Base-by-base conservation (phyloP, 2,888 invertebrate species). In the Enchytraeus crypticus region DNA sequence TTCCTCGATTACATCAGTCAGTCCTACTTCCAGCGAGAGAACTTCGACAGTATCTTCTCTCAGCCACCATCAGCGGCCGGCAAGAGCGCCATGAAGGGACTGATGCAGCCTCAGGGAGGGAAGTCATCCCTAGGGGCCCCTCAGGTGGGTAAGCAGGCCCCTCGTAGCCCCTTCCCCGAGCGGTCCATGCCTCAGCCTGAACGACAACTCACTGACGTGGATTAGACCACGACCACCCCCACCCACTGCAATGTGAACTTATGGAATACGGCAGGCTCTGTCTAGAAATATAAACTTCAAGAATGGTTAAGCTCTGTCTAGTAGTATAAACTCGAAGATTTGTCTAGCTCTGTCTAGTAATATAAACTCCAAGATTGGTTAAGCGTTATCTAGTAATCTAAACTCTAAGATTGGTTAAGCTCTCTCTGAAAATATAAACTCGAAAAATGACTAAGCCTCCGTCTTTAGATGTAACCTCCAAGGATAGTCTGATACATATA, bases 1-100 rank as follows among this genome's bases (percentile, higher is more conserved):
- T 71, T 79, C 30, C 67, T 78, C 53, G 69, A 74, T 53, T 74
- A 73, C 53, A 73, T 79, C 57, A 77, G 74, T 54, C 71, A 74
- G 61, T 74, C 76, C 51, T 77, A 77, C 66, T 74, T 74, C 66
- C 74, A 76, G 18, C 68, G 70, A 29, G 71, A 71, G 21, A 66
- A 67, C 33, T 67, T 73, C 38, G 72, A 72, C 53, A 65, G 62
- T 11, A 47, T 70, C 30, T 63, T 61, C 43, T 51, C 54, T 8
- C 32, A 53, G 11, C n/a, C n/a, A n/a, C 49, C 43, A 5, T 51
- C 45, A 21, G 34, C 38, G 11, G 33, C 34, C 26, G 45, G 53
- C 14, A 57, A 53, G 27, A 59, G 45, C 1, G 34, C 29, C 38
- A 1, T 59, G 14, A 32, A 53, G n/a, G 34, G 30, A n/a, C n/a